Evolutionary conservation across 2,113 vertebrate genomes (phyloP).

Genomic region (Perognathus longimembris): DNA sequence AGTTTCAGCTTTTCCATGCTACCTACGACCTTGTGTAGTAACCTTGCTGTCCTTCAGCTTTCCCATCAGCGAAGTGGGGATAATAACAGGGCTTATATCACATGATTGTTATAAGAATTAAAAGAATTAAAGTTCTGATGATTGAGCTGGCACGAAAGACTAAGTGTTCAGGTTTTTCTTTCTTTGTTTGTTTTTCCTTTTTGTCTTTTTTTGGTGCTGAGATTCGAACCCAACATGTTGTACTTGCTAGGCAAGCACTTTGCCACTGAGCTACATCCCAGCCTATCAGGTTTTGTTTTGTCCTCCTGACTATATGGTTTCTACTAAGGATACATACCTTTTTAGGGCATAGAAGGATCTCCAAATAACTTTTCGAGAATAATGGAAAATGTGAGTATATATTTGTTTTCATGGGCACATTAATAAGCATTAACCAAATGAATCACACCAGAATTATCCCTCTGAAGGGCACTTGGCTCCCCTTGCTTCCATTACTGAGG

Average conservation of each 20-base stretch:
- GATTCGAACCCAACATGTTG: too few relatives aligned
- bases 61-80: constrained; percentile 50
- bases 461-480: not conserved
- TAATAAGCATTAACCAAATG: constrained; percentile 6
- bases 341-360: not conserved
- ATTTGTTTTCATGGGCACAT: not conserved
- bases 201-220: too few relatives aligned
- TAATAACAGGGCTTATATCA: constrained; percentile 42
- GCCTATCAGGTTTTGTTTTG: not conserved
- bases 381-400: not conserved
- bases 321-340: not conserved
- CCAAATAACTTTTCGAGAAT: not conserved
- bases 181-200: too few relatives aligned
- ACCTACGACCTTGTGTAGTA: not conserved
- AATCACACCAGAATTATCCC: not conserved
- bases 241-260: too few relatives aligned
- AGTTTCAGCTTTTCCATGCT: not conserved
- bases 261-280: too few relatives aligned
- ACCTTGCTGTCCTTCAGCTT: not conserved
- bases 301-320: not conserved
- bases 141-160: not conserved
- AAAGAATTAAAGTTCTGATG: constrained; percentile 52
- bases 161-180: not conserved
- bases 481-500: not conserved
- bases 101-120: not conserved